Conservation (phyloP, 2,888 invertebrate species). For the Ochlodes sylvanus region DNA sequence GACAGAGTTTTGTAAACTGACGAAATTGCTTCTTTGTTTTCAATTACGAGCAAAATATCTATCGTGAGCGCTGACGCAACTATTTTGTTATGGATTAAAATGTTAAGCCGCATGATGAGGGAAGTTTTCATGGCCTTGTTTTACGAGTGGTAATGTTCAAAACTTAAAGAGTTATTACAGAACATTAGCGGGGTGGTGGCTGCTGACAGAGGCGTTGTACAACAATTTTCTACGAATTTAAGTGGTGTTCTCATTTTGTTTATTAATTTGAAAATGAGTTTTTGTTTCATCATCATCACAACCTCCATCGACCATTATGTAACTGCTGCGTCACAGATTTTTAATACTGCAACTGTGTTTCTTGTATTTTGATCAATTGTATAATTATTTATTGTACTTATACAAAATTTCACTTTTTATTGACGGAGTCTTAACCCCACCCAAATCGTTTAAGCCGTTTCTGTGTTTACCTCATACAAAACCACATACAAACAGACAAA, state of each 20-base stretch:
- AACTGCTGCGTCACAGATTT: no score
- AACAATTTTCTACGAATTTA: neutral
- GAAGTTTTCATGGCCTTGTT: conserved; percentile 30
- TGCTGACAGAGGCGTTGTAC: conserved; percentile 2
- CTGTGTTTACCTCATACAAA: no score
- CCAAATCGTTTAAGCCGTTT: no score
- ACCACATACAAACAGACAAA: no score
- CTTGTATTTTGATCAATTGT: no score
- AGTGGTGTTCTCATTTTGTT: neutral
- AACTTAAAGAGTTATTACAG: conserved; percentile 27
- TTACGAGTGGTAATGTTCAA: conserved; percentile 29
- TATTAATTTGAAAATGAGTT: no score
- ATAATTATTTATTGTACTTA: no score
- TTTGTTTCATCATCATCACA: no score
- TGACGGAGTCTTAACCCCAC: no score
- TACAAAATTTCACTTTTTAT: no score
- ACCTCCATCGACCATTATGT: no score
- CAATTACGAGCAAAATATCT: neutral
- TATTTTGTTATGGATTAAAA: conserved; percentile 11
- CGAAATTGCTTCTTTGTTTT: neutral
- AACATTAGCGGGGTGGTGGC: conserved; percentile 11
- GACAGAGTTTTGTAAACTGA: neutral
- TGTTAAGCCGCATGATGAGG: conserved; percentile 11
- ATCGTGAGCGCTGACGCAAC: conserved; percentile 6
- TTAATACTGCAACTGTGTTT: no score